Percentiles rank a stretch among this genome's conserved stretches.
Conservation (phyloP, 2,113 vertebrate genomes). For the Noctilio leporinus region DNA sequence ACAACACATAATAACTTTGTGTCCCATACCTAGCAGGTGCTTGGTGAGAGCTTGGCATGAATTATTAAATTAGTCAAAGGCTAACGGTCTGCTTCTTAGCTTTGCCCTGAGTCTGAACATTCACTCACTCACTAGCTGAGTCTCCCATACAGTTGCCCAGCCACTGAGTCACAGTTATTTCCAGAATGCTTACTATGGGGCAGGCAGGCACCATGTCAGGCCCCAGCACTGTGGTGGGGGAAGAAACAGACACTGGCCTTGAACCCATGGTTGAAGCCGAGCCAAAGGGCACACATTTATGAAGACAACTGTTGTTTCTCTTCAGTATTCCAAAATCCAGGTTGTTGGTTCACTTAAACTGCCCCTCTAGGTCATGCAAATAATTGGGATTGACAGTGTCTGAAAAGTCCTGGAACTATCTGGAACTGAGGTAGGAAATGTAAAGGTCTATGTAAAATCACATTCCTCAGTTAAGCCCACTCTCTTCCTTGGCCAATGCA, state of each 20-base stretch:
- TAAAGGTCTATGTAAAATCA: neutral
- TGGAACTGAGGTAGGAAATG: neutral
- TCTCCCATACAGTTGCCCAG: rapidly evolving
- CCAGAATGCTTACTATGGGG: neutral
- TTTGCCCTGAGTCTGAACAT: neutral
- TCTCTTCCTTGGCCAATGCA: neutral
- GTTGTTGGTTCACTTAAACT: neutral
- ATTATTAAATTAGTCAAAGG: neutral
- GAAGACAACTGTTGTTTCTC: neutral
- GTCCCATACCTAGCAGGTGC: neutral
- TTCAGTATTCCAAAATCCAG: neutral
- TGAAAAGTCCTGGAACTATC: neutral
- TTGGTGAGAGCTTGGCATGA: neutral
- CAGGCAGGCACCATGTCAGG: neutral
- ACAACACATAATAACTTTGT: neutral
- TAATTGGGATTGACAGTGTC: neutral
- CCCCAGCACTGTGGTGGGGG: neutral
- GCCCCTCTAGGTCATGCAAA: neutral
- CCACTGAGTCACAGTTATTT: neutral
- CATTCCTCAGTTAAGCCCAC: neutral
- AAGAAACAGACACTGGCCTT: neutral
- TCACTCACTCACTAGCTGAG: too few species aligned
- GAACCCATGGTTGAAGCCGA: neutral
- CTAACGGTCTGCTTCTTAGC: neutral
- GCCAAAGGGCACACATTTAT: neutral